These are phyloP conservation scores for Mystacides longicornis DNA, from an alignment of 2,888 invertebrate genomes.

Conservation along the genomic window DNA sequence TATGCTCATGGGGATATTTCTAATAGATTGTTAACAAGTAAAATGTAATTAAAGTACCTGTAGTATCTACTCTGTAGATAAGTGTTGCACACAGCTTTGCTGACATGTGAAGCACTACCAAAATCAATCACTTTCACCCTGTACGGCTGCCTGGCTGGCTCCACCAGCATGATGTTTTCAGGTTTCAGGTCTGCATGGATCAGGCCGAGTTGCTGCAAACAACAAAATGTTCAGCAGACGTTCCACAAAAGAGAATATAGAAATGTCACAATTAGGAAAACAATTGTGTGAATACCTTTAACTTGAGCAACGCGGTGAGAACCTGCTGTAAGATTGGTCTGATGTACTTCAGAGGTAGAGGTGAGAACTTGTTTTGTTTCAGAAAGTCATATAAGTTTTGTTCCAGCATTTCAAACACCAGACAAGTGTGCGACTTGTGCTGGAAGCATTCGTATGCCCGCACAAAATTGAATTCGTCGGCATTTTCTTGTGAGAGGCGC, in stretches of 20 bases:
- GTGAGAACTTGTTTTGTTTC: constrained; percentile 99
- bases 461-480: constrained; percentile 99
- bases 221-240: not conserved
- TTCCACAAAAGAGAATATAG: not conserved
- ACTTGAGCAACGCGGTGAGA: constrained; percentile 74
- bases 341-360: constrained; percentile 95
- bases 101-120: constrained; percentile 98
- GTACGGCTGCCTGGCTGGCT: constrained; percentile 96
- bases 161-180: constrained; percentile 99
- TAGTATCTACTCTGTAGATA: constrained; percentile 99
- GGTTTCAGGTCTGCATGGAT: constrained; percentile 99
- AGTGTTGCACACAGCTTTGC: constrained; percentile 99
- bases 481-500: constrained; percentile 92
- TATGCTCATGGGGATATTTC: no score
- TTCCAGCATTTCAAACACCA: constrained; percentile 99
- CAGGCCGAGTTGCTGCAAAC: constrained; percentile 85
- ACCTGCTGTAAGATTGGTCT: constrained; percentile 99
- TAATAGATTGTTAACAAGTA: not conserved
- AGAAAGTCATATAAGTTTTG: constrained; percentile 99
- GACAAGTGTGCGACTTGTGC: constrained; percentile 98
- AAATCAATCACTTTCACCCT: constrained; percentile 99
- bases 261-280: not conserved
- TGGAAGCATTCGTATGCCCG: constrained; percentile 99
- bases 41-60: constrained; percentile 39
- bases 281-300: constrained; percentile 56